Evolutionary conservation across 2,888 invertebrate genomes (phyloP).

Genomic region (Sympetrum striolatum): DNA sequence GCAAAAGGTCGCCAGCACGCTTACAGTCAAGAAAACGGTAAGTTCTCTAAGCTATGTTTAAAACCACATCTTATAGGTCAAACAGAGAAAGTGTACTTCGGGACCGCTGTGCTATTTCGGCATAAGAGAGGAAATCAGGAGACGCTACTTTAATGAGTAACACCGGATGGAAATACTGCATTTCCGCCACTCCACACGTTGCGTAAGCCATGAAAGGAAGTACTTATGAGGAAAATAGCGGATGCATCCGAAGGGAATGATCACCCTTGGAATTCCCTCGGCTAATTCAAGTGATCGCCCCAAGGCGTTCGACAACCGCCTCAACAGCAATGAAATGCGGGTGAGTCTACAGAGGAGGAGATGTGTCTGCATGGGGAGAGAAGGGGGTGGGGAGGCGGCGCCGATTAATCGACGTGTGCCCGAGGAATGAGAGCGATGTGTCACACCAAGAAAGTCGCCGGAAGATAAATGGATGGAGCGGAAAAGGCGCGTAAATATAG

Average conservation of each 20-base stretch:
- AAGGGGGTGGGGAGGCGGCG: not conserved
- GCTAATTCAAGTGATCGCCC: not conserved
- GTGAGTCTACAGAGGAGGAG: constrained; percentile 9
- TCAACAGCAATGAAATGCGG: constrained; percentile 8
- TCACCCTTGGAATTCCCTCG: too few relatives aligned
- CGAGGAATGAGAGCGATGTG: not conserved
- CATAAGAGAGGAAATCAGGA: not conserved
- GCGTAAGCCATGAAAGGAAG: too few relatives aligned
- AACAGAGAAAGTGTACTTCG: not conserved
- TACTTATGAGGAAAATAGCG: too few relatives aligned
- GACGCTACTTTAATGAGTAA: too few relatives aligned
- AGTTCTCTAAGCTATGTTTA: too few relatives aligned
- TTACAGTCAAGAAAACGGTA: too few relatives aligned
- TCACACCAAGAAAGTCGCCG: not conserved
- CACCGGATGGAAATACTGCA: not conserved
- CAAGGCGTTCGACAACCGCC: constrained; percentile 24
- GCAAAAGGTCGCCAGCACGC: too few relatives aligned
- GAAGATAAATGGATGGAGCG: not conserved
- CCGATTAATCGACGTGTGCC: not conserved
- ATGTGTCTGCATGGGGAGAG: not conserved
- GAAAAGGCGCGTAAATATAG: not conserved
- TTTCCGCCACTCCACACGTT: not conserved
- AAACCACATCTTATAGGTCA: too few relatives aligned
- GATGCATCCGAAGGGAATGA: too few relatives aligned
- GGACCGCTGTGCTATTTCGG: too few relatives aligned